Conservation (phyloP, 2,888 invertebrate genomes). For the Hyposoter dolosus region DNA sequence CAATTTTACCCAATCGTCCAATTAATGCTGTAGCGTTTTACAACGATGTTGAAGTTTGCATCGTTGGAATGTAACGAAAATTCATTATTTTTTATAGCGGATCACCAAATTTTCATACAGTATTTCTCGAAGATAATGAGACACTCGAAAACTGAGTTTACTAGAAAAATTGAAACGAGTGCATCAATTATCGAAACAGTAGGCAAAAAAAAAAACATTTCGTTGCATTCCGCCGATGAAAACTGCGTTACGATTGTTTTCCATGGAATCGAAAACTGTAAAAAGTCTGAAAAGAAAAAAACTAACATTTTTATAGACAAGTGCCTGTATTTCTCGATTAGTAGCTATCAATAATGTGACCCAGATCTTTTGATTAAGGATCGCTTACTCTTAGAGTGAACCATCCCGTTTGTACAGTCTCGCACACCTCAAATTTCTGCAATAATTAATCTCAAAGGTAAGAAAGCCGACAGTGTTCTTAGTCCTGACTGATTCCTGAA, state of each 20-base stretch:
- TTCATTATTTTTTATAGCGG: no score
- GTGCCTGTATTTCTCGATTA: background rate
- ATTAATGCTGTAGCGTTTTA: background rate
- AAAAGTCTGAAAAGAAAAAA: background rate
- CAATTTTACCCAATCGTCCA: background rate
- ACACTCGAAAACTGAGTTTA: no score
- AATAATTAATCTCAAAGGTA: conserved; percentile 71
- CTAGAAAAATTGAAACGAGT: no score
- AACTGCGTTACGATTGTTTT: no score
- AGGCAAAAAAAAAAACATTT: no score
- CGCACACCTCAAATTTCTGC: conserved; percentile 70
- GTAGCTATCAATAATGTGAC: conserved; percentile 5
- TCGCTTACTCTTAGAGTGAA: conserved; percentile 65
- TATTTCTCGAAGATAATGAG: no score
- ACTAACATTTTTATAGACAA: background rate
- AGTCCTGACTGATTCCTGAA: conserved; percentile 54
- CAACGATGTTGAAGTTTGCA: background rate
- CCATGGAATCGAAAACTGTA: no score
- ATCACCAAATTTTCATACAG: no score
- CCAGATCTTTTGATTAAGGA: background rate
- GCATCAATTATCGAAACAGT: no score
- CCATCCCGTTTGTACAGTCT: conserved; percentile 63
- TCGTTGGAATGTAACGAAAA: no score
- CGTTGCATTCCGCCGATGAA: background rate
- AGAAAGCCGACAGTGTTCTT: conserved; percentile 67